Base-by-base conservation (phyloP, 2,888 invertebrate genomes). In the Lottia gigantea region DNA sequence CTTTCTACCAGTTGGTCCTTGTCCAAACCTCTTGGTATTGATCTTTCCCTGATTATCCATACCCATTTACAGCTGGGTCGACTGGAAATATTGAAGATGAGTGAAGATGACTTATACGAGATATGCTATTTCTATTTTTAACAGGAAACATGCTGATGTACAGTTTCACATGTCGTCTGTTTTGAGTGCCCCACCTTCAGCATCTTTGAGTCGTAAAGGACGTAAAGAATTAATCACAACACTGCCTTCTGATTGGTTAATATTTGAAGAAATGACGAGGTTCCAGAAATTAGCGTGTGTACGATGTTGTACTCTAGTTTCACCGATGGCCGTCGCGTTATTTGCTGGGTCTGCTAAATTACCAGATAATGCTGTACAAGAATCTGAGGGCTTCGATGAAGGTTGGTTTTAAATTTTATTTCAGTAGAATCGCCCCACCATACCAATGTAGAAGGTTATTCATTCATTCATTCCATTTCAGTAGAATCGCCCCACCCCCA, bases 221-320 rank as follows among this genome's bases (percentile, higher is more conserved):
- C 31, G 66, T 7, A 67, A 66, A 46, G 84, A 87, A 63, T 87
- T 88, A 55, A 88, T 91, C 0, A 85, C 88, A 63, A 83, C 85
- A 62, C 85, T 94, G 66, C 93, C 93, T 0, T 92, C 93, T 15
- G 94, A 95, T 82, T 97, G 96, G 96, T 89, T 96, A 19, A 91
- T 95, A 15, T 97, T 93, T 84, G 95, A 95, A 84, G 96, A 96
- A 88, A 93, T 96, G 88, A 93, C 93, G 0, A 92, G 94, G 63
- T 76, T 78, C 19, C 90, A 92, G 23, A 81, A 82, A 15, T 90
- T 92, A 68, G 93, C 94, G 73, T 92, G 93, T 83, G 92, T 95
- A 1, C 92, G 93, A 63, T 94, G 94, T 77, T 94, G 93, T 72
- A 96, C 97, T 0, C 88, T 94, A 11, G 92, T 97, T 0, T 93